These are phyloP conservation scores for Acleris sparsana DNA, from an alignment of 2,888 invertebrate genomes.

Conservation along the genomic window DNA sequence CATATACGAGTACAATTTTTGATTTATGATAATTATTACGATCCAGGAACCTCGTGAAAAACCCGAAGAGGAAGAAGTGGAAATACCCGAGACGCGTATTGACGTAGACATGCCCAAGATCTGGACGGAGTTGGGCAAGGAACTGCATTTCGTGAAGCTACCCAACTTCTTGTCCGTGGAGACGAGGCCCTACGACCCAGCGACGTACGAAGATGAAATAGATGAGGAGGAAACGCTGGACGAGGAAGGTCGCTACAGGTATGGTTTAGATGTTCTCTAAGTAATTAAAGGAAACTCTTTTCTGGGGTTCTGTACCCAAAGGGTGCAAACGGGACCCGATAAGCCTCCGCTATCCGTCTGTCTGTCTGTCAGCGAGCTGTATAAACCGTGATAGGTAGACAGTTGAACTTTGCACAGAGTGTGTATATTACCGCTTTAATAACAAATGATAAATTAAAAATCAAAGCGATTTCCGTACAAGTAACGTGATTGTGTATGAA, in stretches of 20 bases:
- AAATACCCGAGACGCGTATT: slow-evolving; percentile 96
- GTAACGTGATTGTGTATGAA: no score
- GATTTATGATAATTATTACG: neutral
- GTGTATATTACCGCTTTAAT: no score
- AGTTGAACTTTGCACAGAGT: no score
- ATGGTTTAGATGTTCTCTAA: no score
- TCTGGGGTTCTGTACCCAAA: no score
- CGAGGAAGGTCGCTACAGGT: slow-evolving; percentile 97
- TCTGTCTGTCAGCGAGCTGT: no score
- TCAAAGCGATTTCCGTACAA: no score
- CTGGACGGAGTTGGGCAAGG: slow-evolving; percentile 94
- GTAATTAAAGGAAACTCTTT: no score
- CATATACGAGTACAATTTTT: neutral
- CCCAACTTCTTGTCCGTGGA: slow-evolving; percentile 99
- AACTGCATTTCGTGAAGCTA: slow-evolving; percentile 97
- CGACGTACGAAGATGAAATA: slow-evolving; percentile 98
- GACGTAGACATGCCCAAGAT: slow-evolving; percentile 99
- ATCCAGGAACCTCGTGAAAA: slow-evolving; percentile 78
- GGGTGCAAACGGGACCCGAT: no score
- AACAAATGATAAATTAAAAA: no score
- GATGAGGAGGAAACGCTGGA: slow-evolving; percentile 99
- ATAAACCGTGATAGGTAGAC: no score
- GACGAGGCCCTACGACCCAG: slow-evolving; percentile 96
- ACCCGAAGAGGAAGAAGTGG: slow-evolving; percentile 89
- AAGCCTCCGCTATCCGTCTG: no score